A percentile compares a stretch with the other conserved stretches of the same genome.
Evolutionary conservation across 2,797 vertebrate species (phyloP).

Genomic region (Gallirallus australis): DNA sequence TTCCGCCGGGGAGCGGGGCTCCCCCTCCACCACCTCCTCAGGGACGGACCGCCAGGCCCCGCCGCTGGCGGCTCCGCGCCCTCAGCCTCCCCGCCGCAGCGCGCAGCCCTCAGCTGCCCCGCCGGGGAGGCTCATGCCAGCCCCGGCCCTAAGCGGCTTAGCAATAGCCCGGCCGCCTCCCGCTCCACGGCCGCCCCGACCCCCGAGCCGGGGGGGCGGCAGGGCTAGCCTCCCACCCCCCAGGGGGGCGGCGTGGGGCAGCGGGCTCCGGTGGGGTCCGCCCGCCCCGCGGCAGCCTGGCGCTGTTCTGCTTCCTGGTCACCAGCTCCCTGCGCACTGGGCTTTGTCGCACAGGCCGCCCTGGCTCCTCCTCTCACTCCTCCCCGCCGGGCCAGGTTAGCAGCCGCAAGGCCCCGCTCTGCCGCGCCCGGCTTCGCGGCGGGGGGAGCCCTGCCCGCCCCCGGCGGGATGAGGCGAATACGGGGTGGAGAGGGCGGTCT

Average conservation of each 20-base stretch:
- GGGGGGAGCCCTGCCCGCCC: not conserved
- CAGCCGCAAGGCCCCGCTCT: not conserved
- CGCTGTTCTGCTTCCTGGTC: constrained; percentile 63
- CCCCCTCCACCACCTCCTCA: constrained; percentile 12
- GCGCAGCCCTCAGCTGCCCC: constrained; percentile 46
- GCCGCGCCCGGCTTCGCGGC: not conserved
- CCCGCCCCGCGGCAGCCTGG: constrained; percentile 14
- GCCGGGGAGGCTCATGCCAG: constrained; percentile 49
- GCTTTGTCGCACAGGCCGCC: constrained; percentile 57
- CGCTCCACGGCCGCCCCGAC: not conserved
- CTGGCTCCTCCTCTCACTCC: constrained; percentile 52
- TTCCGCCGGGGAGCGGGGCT: constrained; percentile 42
- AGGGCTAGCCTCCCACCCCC: constrained; percentile 22
- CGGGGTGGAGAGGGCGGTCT: fast-evolving
- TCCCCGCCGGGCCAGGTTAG: not conserved
- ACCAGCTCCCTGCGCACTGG: constrained; percentile 56
- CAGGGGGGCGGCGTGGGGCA: not conserved
- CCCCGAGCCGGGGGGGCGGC: not conserved
- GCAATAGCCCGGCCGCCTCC: constrained; percentile 38
- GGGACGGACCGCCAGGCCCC: not conserved
- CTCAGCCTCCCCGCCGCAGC: constrained; percentile 40
- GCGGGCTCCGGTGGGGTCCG: not conserved
- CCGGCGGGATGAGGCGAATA: not conserved
- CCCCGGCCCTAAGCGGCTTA: constrained; percentile 53
- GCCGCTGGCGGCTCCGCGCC: not conserved